These are phyloP conservation scores for Helicoverpa assulta DNA, from an alignment of 2,888 invertebrate species.

Conservation along the genomic window DNA sequence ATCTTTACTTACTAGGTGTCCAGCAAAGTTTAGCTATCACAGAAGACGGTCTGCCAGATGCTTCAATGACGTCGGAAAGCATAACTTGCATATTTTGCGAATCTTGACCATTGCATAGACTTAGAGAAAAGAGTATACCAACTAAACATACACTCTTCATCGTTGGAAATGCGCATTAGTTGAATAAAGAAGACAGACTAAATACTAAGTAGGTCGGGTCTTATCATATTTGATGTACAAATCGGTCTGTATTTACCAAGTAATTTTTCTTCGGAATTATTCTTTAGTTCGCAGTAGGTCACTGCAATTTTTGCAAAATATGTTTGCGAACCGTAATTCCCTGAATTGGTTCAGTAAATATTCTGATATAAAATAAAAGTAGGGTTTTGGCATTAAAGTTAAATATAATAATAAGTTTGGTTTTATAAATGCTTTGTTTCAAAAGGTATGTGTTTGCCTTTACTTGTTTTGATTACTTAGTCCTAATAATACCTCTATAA, in stretches of 20 bases:
- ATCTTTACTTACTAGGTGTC: conserved; percentile 70
- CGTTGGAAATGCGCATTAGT: background rate
- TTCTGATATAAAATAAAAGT: conserved; percentile 2
- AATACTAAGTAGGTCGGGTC: background rate
- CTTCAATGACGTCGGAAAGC: conserved; percentile 74
- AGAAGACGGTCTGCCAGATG: conserved; percentile 72
- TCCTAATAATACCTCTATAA: too few species aligned
- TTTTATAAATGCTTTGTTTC: background rate
- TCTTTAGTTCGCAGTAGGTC: conserved; percentile 20
- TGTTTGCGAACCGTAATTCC: conserved; percentile 36
- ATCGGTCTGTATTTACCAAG: conserved; percentile 45
- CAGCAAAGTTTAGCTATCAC: conserved; percentile 78
- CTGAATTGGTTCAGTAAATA: conserved; percentile 15
- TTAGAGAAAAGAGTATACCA: conserved; percentile 48
- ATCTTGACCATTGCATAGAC: conserved; percentile 61
- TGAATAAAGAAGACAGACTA: background rate
- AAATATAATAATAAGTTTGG: background rate
- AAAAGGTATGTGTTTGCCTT: background rate
- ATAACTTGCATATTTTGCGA: conserved; percentile 66
- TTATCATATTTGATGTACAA: conserved; percentile 56
- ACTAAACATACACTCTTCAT: conserved; percentile 52
- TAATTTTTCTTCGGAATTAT: conserved; percentile 43
- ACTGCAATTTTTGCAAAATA: conserved; percentile 43
- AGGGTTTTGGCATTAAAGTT: background rate
- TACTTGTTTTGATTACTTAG: background rate